Evolutionary conservation across 2,888 invertebrate genomes (phyloP), one percentile per base, ranked within the genome.

Genomic region (Temnothorax rugatulus): DNA sequence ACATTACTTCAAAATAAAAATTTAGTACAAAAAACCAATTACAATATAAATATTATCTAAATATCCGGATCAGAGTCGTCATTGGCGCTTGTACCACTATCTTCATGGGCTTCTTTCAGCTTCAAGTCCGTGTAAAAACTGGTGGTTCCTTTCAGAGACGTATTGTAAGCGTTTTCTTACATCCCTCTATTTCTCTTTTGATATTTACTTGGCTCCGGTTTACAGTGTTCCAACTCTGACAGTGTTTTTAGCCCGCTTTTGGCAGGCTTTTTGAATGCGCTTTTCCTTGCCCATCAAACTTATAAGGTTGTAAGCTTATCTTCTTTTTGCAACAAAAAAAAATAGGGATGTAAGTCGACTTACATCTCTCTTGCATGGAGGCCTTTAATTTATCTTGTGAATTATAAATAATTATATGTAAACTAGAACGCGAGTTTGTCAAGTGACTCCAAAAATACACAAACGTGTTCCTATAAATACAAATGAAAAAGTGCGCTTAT

Each of bases 381-480:
- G 50, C 50, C 2, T 4, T 47, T 5, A 34, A 52, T 38, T 76
- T 64, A 52, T 25, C 21, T 18, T 11, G 9, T 7, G 3, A 21
- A 21, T 57, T 41, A 57, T 44, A 25, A 71, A 79, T 71, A 52
- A n/a, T 52, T 54, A 47, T 25, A 50, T 21, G 2, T 34, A 41
- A 57, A 21, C 21, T 34, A 18, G 4, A 0, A 11, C n/a, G 29
- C 7, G 9, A 25, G 5, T 52, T 29, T n/a, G 15, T 44, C 44
- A n/a, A 74, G 50, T 64, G 7, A 11, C 34, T 25, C 18, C 18
- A 75, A 75, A 74, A 59, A 61, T 44, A 59, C 15, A 9, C 38
- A 15, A 9, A 41, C 44, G 50, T 50, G n/a, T 52, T 57, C 44
- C 57, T 18, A 34, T 29, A 29, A 4, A 50, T 3, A 50, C 18